These are phyloP conservation scores for Melieria omissa DNA, from an alignment of 2,888 invertebrate species.

Conservation along the genomic window DNA sequence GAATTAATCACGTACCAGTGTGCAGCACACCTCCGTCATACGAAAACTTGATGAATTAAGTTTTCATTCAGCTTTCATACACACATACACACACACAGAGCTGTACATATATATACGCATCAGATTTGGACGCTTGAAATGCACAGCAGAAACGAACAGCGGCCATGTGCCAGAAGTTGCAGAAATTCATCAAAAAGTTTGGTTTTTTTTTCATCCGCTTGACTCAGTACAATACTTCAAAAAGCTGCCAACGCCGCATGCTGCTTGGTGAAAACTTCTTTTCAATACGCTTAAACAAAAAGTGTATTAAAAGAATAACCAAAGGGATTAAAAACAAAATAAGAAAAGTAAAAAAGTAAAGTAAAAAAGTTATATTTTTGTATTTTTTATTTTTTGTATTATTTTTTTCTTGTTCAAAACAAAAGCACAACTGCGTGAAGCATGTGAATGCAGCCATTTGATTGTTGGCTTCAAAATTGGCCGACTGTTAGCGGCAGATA, in stretches of 20 bases:
- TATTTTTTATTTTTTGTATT: no score
- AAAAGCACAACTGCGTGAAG: no score
- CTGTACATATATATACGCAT: not conserved
- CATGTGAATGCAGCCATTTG: no score
- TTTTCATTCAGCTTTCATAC: conserved; percentile 9
- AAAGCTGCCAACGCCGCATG: not conserved
- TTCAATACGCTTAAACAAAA: not conserved
- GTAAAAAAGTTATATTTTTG: no score
- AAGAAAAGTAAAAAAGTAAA: no score
- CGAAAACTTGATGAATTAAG: conserved; percentile 30
- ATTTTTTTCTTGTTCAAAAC: no score
- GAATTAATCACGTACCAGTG: conserved; percentile 6
- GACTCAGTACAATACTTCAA: not conserved
- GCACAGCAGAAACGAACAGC: conserved; percentile 11
- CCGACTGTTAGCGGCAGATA: no score
- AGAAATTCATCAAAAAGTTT: conserved; percentile 35
- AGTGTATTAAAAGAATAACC: not conserved
- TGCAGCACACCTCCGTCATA: no score
- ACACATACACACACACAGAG: not conserved
- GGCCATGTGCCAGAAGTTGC: conserved; percentile 16
- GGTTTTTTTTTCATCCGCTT: not conserved
- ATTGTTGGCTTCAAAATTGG: no score
- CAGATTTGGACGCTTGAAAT: not conserved
- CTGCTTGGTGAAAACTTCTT: not conserved
- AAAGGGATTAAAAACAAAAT: no score